Conservation (phyloP, 2,797 vertebrate genomes). For the Onychomys torridus region DNA sequence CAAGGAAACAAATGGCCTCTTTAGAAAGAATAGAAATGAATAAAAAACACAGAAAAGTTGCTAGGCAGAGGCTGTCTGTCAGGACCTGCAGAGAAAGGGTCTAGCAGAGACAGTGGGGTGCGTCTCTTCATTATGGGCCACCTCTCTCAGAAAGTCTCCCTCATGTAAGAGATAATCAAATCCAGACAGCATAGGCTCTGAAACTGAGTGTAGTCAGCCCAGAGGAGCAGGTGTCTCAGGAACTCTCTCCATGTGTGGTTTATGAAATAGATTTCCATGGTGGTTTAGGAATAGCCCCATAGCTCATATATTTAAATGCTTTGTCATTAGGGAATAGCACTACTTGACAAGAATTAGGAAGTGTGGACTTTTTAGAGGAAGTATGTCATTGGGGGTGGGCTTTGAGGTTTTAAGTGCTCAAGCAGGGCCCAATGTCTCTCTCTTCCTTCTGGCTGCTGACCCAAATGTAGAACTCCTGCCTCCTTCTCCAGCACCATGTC, state of each 20-base stretch:
- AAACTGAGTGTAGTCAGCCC: neutral
- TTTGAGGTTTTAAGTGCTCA: neutral
- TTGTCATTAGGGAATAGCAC: neutral
- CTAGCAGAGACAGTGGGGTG: neutral
- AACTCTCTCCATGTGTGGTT: neutral
- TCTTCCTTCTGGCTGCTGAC: neutral
- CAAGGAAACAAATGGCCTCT: neutral
- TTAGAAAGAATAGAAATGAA: neutral
- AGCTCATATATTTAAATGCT: neutral
- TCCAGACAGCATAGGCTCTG: no score
- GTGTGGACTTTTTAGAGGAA: neutral
- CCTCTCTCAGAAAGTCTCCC: neutral
- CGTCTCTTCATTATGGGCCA: neutral
- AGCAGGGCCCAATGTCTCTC: neutral
- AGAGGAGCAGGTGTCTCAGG: neutral
- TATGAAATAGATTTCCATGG: neutral
- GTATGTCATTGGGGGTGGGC: neutral
- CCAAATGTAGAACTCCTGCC: neutral
- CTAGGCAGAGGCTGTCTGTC: neutral
- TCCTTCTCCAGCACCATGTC: neutral
- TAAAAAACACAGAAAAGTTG: neutral
- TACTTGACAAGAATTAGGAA: neutral
- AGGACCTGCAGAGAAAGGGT: no score
- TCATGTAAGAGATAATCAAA: neutral
- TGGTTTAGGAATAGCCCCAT: neutral